These are phyloP conservation scores for Drosophila yooni DNA, from an alignment of 2,888 invertebrate genomes.

Conservation along the genomic window DNA sequence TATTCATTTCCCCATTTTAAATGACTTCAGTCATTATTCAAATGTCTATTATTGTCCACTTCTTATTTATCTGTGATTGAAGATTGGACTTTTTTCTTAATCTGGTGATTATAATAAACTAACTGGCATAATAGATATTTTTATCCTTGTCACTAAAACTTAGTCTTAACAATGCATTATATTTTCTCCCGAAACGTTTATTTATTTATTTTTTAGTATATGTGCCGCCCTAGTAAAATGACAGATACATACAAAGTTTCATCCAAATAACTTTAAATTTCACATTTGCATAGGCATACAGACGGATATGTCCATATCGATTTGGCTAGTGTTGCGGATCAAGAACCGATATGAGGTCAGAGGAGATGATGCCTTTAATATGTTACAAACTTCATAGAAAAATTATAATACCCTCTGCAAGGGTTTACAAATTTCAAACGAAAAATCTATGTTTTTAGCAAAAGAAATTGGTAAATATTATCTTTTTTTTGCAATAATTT, in stretches of 20 bases:
- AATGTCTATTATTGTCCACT: no score
- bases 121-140: background rate
- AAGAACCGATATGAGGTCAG: background rate
- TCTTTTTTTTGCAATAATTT: background rate
- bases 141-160: background rate
- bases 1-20: background rate
- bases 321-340: background rate
- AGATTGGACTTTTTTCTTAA: no score
- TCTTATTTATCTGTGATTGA: no score
- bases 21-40: background rate
- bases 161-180: background rate
- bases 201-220: background rate
- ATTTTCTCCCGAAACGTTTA: no score
- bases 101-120: background rate
- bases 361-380: background rate
- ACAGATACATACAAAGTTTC: background rate
- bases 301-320: background rate
- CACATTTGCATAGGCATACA: background rate
- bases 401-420: background rate
- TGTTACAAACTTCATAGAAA: background rate
- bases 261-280: background rate
- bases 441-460: background rate
- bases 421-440: background rate
- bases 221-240: background rate
- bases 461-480: background rate